Evolutionary conservation across 2,113 vertebrate species (phyloP), one percentile per base, ranked within the genome.

Genomic region (Phalacrocorax brasilianus): DNA sequence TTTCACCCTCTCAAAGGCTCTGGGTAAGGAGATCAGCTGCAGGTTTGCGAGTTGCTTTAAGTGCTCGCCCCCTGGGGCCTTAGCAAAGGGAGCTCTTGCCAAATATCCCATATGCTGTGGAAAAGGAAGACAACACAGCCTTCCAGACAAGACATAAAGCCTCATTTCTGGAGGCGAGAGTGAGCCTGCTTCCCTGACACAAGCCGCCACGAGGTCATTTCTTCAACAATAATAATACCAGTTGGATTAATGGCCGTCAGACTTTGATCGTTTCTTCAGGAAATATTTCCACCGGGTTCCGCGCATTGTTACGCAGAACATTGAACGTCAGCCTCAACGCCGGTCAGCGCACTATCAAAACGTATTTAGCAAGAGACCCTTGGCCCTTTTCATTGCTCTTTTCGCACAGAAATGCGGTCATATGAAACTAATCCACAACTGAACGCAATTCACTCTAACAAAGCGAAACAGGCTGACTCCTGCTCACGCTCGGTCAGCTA

Each of bases 81-180:
- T 50, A 92, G 20, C 6, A 68, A 73, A 40, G 30, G 71, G 8
- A 49, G 2, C 6, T 68, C 63, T 61, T 75, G 92, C 76, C 91
- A 95, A 85, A 89, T 62, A 82, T 61, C 17, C 58, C 68, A 58
- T 70, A 65, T 72, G 86, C 30, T 68, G 14, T 85, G 68, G 83
- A 81, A 92, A 92, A 92, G 24, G 21, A 85, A 49, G 80, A 85
- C 56, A 96, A 68, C 56, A 32, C 19, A 79, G 28, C 38, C 44
- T 89, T 87, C 91, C 58, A 82, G 80, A 95, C 87, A 89, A 91
- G 76, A 92, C 52, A 76, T 50, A 92, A 91, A 92, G 7, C 40
- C 70, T 89, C 1, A 1, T 80, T 94, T 53, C 52, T 79, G 44
- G 68, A 79, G n/a, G 70, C 30, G 14, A 75, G 26, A 77, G 23